Conservation (phyloP, 2,888 invertebrate species). For the Cheilosia soror region DNA sequence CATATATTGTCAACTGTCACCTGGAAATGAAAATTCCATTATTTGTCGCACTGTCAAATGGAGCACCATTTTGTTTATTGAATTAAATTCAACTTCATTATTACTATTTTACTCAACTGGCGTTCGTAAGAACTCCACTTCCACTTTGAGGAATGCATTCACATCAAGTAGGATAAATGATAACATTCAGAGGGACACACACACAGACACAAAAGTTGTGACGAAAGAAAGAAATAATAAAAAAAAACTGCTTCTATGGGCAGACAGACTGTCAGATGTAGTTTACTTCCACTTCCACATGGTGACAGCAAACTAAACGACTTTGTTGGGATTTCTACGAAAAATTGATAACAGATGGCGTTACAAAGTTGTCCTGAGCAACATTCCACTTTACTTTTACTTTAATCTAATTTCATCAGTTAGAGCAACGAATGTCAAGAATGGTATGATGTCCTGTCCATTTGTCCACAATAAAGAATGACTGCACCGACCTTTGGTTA, state of each 20-base stretch:
- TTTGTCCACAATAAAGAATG: conserved; percentile 6
- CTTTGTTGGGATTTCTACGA: conserved; percentile 37
- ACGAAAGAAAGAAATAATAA: not conserved
- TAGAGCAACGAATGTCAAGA: conserved; percentile 27
- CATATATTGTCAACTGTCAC: not conserved
- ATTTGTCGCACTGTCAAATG: not conserved
- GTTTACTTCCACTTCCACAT: conserved; percentile 16
- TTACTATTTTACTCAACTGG: not conserved
- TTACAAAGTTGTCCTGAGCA: conserved; percentile 9
- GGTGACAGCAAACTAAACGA: conserved; percentile 30
- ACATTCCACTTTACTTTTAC: conserved; percentile 19
- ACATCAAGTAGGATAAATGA: conserved; percentile 5
- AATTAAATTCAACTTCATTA: conserved; percentile 14
- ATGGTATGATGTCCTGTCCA: conserved; percentile 41
- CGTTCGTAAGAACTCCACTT: not conserved
- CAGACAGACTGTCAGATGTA: not conserved
- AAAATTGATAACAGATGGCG: conserved; percentile 67
- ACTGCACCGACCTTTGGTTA: not conserved
- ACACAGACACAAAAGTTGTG: not conserved
- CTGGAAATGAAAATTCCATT: not conserved
- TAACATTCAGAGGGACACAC: conserved; percentile 3
- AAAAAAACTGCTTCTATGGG: not conserved
- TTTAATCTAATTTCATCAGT: conserved; percentile 61
- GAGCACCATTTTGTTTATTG: conserved; percentile 1
- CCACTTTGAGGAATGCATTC: conserved; percentile 1